A percentile compares a stretch with the other conserved stretches of the same genome.
These are phyloP conservation scores for Diceros bicornis DNA, from an alignment of 2,797 vertebrate genomes.

Conservation along the genomic window DNA sequence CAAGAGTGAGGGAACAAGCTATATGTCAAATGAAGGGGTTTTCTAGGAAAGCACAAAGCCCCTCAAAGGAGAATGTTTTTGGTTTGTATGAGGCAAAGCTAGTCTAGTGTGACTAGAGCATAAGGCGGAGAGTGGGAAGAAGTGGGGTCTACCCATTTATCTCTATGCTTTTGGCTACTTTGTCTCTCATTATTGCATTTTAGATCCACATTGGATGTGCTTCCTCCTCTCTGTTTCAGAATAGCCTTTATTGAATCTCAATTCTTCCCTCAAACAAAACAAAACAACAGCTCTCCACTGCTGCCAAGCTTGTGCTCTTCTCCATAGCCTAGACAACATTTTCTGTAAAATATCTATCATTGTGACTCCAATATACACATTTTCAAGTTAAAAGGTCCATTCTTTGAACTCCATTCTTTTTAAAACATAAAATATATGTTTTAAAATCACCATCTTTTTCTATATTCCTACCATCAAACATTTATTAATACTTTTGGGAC, in stretches of 20 bases:
- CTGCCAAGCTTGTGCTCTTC: background rate
- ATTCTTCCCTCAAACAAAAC: background rate
- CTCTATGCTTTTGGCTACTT: background rate
- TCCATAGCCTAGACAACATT: background rate
- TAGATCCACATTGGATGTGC: background rate
- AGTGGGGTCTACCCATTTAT: background rate
- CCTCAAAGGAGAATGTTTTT: background rate
- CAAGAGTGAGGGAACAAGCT: rapidly evolving
- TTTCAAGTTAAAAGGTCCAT: background rate
- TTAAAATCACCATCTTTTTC: background rate
- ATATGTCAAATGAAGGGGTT: rapidly evolving
- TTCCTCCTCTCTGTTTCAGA: background rate
- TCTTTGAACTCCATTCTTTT: background rate
- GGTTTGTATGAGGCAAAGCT: background rate
- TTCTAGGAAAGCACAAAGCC: background rate
- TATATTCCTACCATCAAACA: background rate
- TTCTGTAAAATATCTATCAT: background rate
- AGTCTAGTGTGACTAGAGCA: rapidly evolving
- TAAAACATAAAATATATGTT: background rate
- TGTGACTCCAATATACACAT: background rate
- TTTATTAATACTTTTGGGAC: background rate
- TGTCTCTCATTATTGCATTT: background rate
- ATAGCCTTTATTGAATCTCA: background rate
- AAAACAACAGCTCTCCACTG: background rate
- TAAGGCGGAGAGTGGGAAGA: background rate